Conservation (phyloP, 1,140 invertebrate genomes). For the Dendrolimus punctatus region DNA sequence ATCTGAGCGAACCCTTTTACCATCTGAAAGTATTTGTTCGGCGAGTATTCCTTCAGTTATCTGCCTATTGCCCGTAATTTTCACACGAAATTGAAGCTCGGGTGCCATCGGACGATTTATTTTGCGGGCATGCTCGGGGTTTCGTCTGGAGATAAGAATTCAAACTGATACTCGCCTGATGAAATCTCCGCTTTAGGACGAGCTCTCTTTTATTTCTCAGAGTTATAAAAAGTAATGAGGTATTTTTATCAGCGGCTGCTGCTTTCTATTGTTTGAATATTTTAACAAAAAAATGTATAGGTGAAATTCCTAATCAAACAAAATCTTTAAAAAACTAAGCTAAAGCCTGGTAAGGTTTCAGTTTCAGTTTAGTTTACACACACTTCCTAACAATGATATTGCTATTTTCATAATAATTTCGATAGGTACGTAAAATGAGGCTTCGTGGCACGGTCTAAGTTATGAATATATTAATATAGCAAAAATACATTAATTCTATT, state of each 20-base stretch:
- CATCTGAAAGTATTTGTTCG: slow-evolving; percentile 13
- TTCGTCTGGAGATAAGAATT: slow-evolving; percentile 32
- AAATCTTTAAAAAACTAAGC: too few relatives aligned
- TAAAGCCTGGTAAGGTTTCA: too few relatives aligned
- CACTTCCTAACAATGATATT: too few relatives aligned
- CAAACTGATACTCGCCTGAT: slow-evolving; percentile 27
- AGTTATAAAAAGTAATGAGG: slow-evolving; percentile 54
- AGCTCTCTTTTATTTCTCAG: slow-evolving; percentile 35
- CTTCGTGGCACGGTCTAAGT: too few relatives aligned
- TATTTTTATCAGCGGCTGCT: slow-evolving; percentile 43
- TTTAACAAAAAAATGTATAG: slow-evolving; percentile 3
- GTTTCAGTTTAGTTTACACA: too few relatives aligned
- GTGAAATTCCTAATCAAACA: too few relatives aligned
- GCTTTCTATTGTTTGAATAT: slow-evolving; percentile 41
- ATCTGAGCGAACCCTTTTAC: slow-evolving; percentile 24
- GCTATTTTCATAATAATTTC: too few relatives aligned
- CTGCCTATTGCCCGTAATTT: slow-evolving; percentile 38
- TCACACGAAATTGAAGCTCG: slow-evolving; percentile 54
- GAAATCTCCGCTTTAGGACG: slow-evolving; percentile 33
- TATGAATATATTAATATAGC: too few relatives aligned
- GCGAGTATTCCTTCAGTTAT: slow-evolving; percentile 14
- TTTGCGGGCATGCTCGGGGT: slow-evolving; percentile 40
- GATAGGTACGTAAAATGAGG: too few relatives aligned
- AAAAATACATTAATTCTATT: too few relatives aligned
- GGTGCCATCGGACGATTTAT: slow-evolving; percentile 48